Evolutionary conservation across 1,140 invertebrate species (phyloP), one percentile per base, ranked within the genome.

Genomic region (Papilio polytes): DNA sequence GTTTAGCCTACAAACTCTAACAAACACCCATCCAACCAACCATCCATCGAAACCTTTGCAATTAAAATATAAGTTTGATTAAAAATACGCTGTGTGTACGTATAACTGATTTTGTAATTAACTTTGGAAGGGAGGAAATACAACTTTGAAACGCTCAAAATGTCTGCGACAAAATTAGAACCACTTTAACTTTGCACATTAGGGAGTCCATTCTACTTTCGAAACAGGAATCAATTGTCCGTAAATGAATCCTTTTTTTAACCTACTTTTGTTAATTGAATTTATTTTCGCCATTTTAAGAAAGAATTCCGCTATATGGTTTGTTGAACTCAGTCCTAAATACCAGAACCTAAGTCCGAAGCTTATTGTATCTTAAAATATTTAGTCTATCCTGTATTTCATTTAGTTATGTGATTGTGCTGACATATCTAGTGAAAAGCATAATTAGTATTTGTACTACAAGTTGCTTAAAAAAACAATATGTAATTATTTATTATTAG

Each of bases 191-290:
- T 31, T 31, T 70, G 63, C 12, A 70, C 63, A 70, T 31, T 70
- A 15, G 13, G 26, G 22, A 26, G 26, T 70, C 13, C 15, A 70
- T 70, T 4, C 63, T 13, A 70, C 22, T 70, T 70, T 70, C 31
- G 13, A 63, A 70, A 70, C 26, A 12, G 26, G 26, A 70, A 70
- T 70, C 63, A 70, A 70, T 70, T 36, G 26, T 36, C 26, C 26
- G 22, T 13, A 70, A 70, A 70, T 31, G 12, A 70, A 36, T 70
- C 10, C 20, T 66, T 63, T 70, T 70, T 70, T 70, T 70, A 15
- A 70, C 63, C 63, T 70, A 31, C 63, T 70, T 70, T 31, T 70
- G 12, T 70, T 70, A 36, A 70, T 70, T 70, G 63, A 70, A 70
- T 31, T 70, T 70, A 31, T 70, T 70, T 70, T 12, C 26, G 63